Evolutionary conservation across 2,113 vertebrate genomes (phyloP), one percentile per base, ranked within the genome.

Genomic region (Pachycephala philippinensis): DNA sequence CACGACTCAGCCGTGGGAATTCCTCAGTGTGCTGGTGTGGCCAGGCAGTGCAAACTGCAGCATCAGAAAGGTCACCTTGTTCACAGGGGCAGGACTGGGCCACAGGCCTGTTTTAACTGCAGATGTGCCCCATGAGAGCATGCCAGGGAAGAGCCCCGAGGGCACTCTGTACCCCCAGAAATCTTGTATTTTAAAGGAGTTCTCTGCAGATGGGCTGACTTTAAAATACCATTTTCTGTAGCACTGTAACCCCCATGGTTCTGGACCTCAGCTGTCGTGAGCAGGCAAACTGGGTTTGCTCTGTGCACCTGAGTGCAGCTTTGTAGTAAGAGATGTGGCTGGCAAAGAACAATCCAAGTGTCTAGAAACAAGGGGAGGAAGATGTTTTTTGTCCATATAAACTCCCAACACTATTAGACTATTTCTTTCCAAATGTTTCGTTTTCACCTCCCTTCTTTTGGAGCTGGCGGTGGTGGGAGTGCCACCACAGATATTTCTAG

Each of bases 61-160:
- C 47, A 6, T 28, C 65, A 23, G 70, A 83, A 91, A 72, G 70
- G 81, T 89, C 89, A 68, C n/a, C 18, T 63, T 44, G 60, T 54
- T 89, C 52, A 64, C 68, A 89, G 84, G n/a, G 52, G 49, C 64
- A n/a, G 50, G 49, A 21, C 54, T 76, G 68, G 60, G 21, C 45
- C 74, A 10, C 15, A 8, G 14, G 44, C 2, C 0, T 21, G 2
- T 11, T 59, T 26, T 53, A 59, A 15, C 17, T 79, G 20, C 65
- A 70, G 42, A 57, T 76, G 37, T 72, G 35, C 52, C 68, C 72
- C 0, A 0, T 9, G 33, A 27, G 42, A 80, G 39, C 63, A 28
- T 30, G 37, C 39, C 16, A 52, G 49, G 39, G 56, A 74, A 56
- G 80, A 84, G 0, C 39, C 68, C n/a, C 0, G 0, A n/a, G 13